phyloP scores from a whole-genome alignment of 1,140 invertebrate genomes.

The Halesus radiatus region DNA sequence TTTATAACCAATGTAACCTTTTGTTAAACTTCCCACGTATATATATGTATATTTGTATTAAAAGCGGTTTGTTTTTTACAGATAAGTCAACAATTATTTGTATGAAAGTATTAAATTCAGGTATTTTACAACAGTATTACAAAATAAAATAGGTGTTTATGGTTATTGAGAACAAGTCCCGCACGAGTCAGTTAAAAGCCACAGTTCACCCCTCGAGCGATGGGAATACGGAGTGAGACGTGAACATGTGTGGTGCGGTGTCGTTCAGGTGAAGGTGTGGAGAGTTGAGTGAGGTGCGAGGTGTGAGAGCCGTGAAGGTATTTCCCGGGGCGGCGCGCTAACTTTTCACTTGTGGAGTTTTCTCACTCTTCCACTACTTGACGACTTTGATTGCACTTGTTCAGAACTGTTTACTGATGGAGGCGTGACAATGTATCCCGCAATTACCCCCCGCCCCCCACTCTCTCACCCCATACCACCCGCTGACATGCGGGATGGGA shows the following conservation, averaged over 20 bases:
- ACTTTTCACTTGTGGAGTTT: constrained; percentile 47
- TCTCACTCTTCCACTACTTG: constrained; percentile 48
- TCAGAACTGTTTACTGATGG: constrained; percentile 38
- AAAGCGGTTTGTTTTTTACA: too few species aligned
- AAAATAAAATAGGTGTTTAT: too few species aligned
- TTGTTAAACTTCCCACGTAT: too few species aligned
- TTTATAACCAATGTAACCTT: too few species aligned
- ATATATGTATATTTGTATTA: too few species aligned
- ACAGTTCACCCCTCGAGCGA: neutral
- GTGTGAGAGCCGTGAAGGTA: neutral
- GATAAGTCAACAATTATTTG: too few species aligned
- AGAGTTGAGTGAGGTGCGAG: too few species aligned
- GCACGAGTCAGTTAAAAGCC: too few species aligned
- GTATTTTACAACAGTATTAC: too few species aligned
- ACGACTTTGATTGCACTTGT: constrained; percentile 57
- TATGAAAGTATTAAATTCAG: too few species aligned
- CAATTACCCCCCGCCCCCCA: neutral
- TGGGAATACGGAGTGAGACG: neutral
- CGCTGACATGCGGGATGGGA: neutral
- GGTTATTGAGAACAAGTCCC: too few species aligned
- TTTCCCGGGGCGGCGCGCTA: constrained; percentile 12
- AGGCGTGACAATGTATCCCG: constrained; percentile 21
- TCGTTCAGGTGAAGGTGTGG: neutral
- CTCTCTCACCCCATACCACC: too few species aligned
- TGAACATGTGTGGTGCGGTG: neutral